Evolutionary conservation across 1,140 invertebrate species (phyloP).

Genomic region (Oryzaephilus surinamensis): DNA sequence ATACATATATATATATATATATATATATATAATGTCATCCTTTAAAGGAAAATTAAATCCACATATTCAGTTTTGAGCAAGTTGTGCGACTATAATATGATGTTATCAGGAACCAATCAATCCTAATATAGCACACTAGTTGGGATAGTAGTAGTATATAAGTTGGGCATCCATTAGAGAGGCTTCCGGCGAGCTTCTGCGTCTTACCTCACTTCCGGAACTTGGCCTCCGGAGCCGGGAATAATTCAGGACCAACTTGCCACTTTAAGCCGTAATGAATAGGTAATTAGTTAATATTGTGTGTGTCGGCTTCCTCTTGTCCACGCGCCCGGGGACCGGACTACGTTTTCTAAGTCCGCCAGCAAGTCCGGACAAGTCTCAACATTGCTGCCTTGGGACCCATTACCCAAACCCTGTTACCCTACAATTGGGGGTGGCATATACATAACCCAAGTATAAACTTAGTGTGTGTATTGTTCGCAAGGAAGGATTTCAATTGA

Average conservation of each 20-base stretch:
- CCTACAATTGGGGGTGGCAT: too few species aligned
- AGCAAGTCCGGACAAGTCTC: constrained; percentile 8
- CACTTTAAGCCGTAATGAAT: constrained; percentile 37
- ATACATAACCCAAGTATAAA: too few species aligned
- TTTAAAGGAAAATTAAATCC: constrained; percentile 3
- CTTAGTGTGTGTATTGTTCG: too few species aligned
- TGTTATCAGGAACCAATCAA: constrained; percentile 32
- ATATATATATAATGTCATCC: too few species aligned
- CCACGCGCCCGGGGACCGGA: constrained; percentile 20
- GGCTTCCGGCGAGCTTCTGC: constrained; percentile 29
- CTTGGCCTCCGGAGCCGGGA: constrained; percentile 29
- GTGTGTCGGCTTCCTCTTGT: constrained; percentile 25
- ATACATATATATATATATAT: constrained; percentile 1
- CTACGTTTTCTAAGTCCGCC: constrained; percentile 11
- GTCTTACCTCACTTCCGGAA: constrained; percentile 34
- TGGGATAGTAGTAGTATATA: constrained; percentile 23
- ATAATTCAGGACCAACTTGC: constrained; percentile 36
- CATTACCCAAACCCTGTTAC: constrained; percentile 20
- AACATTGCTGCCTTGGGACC: constrained; percentile 24
- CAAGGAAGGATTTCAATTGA: constrained; percentile 28
- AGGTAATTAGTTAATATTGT: constrained; percentile 37
- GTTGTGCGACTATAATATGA: constrained; percentile 12
- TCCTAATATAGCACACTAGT: constrained; percentile 28
- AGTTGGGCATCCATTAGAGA: constrained; percentile 32
- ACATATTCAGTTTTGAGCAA: not conserved